Evolutionary conservation across 37 sponge, comb jelly and placozoan species (phyloP), one percentile per base, ranked within the genome.

Genomic region (Halisarca cf. caerulea): DNA sequence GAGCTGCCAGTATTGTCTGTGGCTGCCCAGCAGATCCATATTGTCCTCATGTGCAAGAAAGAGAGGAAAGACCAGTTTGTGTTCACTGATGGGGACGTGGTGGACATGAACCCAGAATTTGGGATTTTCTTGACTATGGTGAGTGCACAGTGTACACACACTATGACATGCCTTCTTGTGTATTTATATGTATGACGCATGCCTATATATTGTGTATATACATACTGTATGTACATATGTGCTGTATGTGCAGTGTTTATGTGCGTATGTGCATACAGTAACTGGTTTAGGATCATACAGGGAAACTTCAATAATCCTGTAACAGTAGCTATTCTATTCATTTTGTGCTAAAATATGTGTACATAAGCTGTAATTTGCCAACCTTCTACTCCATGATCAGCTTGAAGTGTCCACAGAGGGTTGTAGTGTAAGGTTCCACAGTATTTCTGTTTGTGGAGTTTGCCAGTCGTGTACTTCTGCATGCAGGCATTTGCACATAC

Each of bases 91-190:
- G 99, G 99, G 3, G 99, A 98, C 66, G 78, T 95, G 15, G 99
- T 98, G 21, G 60, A 84, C 32, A 86, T 98, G 94, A 95, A 93
- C 66, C 96, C 99, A 36, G 99, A 98, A 83, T 98, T 98, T 85
- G 99, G 99, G 0, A 90, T 98, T 25, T 98, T 98, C 87, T 88
- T 98, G 5, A 98, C 99, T 45, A 98, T 98, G 99, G 87, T 91
- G 75, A 20, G 80, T 59, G 17, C 47, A 59, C 39, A 3, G 57
- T 55, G 57, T 55, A 55, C 17, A 55, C 11, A 55, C 17, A 17
- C 17, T 17, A 55, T 55, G 57, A 62, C 30, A n/a, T 28, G 15
- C 30, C 6, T 62, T 20, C 64, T 20, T 62, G 30, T 62, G 64
- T 15, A 62, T 62, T 20, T 62, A 62, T 15, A 62, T 62, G 15